A percentile compares a stretch with the other conserved stretches of the same genome.
Conservation (phyloP, 2,797 vertebrate species). For the Pangasius krempfi region DNA sequence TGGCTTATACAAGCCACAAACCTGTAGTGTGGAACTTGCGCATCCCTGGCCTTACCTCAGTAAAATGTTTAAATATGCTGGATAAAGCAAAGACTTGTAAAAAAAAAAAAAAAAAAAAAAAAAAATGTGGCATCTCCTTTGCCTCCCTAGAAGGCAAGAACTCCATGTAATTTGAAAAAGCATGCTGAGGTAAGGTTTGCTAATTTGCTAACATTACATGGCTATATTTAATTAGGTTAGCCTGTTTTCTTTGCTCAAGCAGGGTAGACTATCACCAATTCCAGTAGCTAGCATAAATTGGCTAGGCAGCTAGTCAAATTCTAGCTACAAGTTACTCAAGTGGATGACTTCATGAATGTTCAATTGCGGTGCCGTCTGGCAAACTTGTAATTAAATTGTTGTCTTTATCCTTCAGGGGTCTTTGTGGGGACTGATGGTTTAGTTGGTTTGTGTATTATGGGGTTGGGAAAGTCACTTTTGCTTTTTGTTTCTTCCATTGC, state of each 20-base stretch:
- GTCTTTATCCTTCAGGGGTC: neutral
- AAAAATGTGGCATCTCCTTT: neutral
- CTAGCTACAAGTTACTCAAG: neutral
- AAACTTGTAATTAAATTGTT: neutral
- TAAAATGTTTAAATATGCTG: neutral
- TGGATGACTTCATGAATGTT: neutral
- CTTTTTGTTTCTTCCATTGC: neutral
- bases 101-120: too few species aligned
- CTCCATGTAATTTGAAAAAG: neutral
- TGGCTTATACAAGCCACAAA: neutral
- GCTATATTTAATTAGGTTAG: neutral
- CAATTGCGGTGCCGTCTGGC: neutral
- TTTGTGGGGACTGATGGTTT: neutral
- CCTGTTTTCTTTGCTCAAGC: neutral
- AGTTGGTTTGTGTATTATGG: neutral
- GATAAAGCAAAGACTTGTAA: too few species aligned
- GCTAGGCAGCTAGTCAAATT: neutral
- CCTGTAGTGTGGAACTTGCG: neutral
- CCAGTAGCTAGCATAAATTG: neutral
- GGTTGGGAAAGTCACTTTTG: neutral
- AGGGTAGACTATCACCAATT: neutral
- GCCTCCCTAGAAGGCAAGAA: neutral
- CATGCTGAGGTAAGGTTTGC: neutral
- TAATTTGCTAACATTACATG: neutral
- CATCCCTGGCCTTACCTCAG: neutral